A percentile compares a stretch with the other conserved stretches of the same genome.
These are phyloP conservation scores for Eriocheir sinensis DNA, from an alignment of 1,140 invertebrate genomes.

Conservation along the genomic window DNA sequence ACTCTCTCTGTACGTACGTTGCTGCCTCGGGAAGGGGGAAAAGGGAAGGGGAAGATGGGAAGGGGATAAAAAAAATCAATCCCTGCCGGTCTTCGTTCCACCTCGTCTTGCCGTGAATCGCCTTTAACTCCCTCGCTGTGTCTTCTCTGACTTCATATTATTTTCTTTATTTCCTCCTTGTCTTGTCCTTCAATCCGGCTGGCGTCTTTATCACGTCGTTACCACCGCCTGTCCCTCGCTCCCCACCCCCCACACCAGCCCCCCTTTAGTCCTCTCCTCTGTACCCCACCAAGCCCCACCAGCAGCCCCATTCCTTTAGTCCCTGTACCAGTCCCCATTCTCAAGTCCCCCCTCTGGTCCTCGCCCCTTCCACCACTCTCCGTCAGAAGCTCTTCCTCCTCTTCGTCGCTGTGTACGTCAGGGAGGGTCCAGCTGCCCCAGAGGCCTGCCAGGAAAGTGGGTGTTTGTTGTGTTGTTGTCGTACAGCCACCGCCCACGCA, in stretches of 20 bases:
- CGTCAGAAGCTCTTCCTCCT: too few relatives aligned
- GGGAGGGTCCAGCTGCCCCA: not conserved
- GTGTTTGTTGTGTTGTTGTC: not conserved
- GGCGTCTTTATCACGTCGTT: not conserved
- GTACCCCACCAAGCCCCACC: too few relatives aligned
- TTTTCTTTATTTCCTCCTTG: constrained; percentile 6
- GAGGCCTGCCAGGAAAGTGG: not conserved
- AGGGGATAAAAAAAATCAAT: not conserved
- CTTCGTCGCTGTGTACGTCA: not conserved
- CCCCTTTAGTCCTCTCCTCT: not conserved
- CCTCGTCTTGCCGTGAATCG: not conserved
- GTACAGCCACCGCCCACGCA: too few relatives aligned
- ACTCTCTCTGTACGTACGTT: too few relatives aligned
- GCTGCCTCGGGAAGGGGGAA: too few relatives aligned
- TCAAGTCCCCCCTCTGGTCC: too few relatives aligned
- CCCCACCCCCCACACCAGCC: not conserved
- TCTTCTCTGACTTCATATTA: constrained; percentile 16
- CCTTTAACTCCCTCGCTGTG: not conserved
- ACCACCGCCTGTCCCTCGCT: not conserved
- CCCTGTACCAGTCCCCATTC: too few relatives aligned
- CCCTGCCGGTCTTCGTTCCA: not conserved
- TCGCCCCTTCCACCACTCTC: not conserved
- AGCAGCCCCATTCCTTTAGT: too few relatives aligned
- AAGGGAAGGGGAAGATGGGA: too few relatives aligned
- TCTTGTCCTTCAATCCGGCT: not conserved